Evolutionary conservation across 2,888 invertebrate genomes (phyloP), one percentile per base, ranked within the genome.

Genomic region (Leptinotarsa haldemani): DNA sequence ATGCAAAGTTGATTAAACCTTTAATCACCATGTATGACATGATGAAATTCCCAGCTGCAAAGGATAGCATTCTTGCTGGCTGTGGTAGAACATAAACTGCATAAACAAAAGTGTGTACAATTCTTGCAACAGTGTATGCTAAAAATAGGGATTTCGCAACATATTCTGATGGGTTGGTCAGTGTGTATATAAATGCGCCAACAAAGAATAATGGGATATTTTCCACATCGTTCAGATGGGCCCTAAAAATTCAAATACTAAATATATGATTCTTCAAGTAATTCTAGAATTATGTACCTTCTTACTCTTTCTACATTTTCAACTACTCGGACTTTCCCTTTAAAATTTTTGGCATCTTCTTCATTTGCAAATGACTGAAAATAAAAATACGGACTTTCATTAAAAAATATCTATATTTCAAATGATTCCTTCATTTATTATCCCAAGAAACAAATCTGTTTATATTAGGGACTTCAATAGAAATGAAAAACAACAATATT

Each of bases 171-270:
- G 93, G 93, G 0, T 87, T 87, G 0, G 91, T 92, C 15, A 90
- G 86, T 74, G 90, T 82, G 86, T 92, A 93, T 73, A 92, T 81
- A 4, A 90, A 88, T 1, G 89, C 91, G 50, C 91, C 83, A 47
- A 91, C 80, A 85, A 92, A 89, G 83, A 93, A 93, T 3, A 90
- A 88, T 0, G 91, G 89, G 65, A 93, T 92, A 83, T 93, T 93
- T 85, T 93, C 93, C 84, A 93, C 83, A 83, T 93, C 93, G 82
- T 93, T 93, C 79, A 90, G 87, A 83, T 93, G 93, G 16, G 91
- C 92, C 22, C 61, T 61, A 30, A n/a, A 61, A 61, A 40, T 18
- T 56, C 7, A 61, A 56, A 22, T 3, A 50, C 0, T 50, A n/a
- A 50, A 50, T 50, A n/a, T 50, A 46, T 69, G 83, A 1, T 74